Base-by-base conservation (phyloP, 2,113 vertebrate genomes). In the Catagonus wagneri region DNA sequence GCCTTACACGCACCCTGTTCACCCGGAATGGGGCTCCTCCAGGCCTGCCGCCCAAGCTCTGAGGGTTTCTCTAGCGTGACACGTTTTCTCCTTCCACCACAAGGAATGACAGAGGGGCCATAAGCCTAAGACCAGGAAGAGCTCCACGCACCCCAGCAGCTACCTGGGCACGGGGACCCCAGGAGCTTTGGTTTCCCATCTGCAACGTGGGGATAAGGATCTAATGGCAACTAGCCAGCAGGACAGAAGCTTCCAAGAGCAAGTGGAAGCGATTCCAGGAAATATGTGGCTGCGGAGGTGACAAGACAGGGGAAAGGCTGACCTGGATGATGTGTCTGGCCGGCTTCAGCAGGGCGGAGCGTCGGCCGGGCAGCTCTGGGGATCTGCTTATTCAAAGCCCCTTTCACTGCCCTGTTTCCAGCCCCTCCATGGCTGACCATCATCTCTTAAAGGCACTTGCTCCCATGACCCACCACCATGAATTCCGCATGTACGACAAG, bases 1-100 rank as follows among this genome's bases (percentile, higher is more conserved):
- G 63, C 63, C 68, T 83, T 52, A 63, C 88, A 89, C 0, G 0
- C 1, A 0, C 34, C 68, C 69, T 16, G 22, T 54, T 76, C 34
- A 9, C 69, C 60, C 23, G 0, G 0, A 7, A 3, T 6, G 19
- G 14, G 39, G 25, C 58, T 80, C 76, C n/a, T 27, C 16, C 4
- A 11, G 29, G 75, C 11, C 78, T 3, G 44, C 39, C 0, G 5
- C 72, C 50, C 9, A 11, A 7, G 13, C 52, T 56, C 87, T 6
- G 12, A 80, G 34, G 11, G 0, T 20, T 23, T 60, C 63, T 6
- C n/a, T 22, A 11, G 3, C 0, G 0, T 6, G 29, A 54, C 10
- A 12, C 14, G 0, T 56, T 25, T 68, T 15, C 1, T 20, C 72
- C 44, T 90, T 52, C 29, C 1, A 14, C 68, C 19, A 92, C 3